Base-by-base conservation (phyloP, 2,113 vertebrate genomes). In the Alligator mississippiensis region DNA sequence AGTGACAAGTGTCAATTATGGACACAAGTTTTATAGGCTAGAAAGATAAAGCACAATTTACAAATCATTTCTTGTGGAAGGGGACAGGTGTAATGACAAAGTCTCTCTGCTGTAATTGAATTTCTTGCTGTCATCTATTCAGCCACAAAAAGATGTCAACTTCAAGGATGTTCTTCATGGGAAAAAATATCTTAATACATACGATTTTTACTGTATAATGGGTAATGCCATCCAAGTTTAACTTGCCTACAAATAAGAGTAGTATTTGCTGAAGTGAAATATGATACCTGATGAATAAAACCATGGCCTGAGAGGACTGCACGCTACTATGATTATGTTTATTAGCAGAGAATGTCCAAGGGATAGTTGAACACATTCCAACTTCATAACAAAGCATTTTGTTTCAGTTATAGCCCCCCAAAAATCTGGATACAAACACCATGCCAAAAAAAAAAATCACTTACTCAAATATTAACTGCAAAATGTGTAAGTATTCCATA, bases 1-100 rank as follows among this genome's bases (percentile, higher is more conserved):
- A 93, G 93, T 97, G 97, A 97, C 97, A 97, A 98, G 97, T 98
- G 98, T 98, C 98, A 98, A 98, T 98, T 98, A 98, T 92, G 94
- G 94, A 88, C 90, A 93, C 22, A 93, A 97, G 97, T 98, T 97
- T 98, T 97, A 97, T 96, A 96, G 93, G 96, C 97, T 8, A 34
- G 94, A 97, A 98, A 96, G 97, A 97, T 96, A 97, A 98, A 97
- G 97, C 93, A 95, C 97, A 98, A 98, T 98, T 98, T 98, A 98
- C 97, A 98, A 98, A 98, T 97, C 97, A 98, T 97, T 98, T 98
- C 96, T 97, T 89, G 88, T 94, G 93, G 97, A 98, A 98, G 96
- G 83, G 96, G 97, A 98, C 97, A 98, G 98, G 96, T 98, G 96
- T 97, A 98, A 98, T 97, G 97, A 98, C 97, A 97, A 95, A 97